These are phyloP conservation scores for Cephonodes hylas DNA, from an alignment of 2,888 invertebrate species.

Conservation along the genomic window DNA sequence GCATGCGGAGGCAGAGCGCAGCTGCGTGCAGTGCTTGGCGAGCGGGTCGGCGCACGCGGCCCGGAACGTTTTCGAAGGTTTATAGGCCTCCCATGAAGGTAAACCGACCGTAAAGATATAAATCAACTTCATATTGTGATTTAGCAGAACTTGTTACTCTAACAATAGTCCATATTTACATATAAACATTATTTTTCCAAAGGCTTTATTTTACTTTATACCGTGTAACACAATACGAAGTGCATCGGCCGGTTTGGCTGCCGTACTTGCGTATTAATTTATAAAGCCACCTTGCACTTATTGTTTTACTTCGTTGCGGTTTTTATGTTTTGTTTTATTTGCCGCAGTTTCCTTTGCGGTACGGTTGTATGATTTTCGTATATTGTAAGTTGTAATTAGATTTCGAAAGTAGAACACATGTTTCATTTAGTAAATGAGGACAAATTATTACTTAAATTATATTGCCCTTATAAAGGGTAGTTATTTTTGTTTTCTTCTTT, in stretches of 20 bases:
- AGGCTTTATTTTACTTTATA: conserved; percentile 55
- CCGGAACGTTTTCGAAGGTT: conserved; percentile 41
- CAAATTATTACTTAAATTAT: background rate
- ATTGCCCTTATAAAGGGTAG: background rate
- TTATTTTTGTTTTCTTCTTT: background rate
- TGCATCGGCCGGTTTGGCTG: conserved; percentile 45
- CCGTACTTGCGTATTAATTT: conserved; percentile 58
- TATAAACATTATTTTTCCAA: conserved; percentile 71
- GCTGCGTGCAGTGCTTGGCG: background rate
- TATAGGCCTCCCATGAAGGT: conserved; percentile 76
- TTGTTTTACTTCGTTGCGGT: conserved; percentile 27
- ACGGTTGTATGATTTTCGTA: conserved; percentile 3
- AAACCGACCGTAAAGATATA: conserved; percentile 78
- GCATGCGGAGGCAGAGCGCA: background rate
- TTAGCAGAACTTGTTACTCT: conserved; percentile 84
- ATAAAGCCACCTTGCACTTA: conserved; percentile 40
- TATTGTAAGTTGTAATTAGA: background rate
- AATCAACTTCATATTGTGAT: conserved; percentile 81
- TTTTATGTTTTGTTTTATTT: conserved; percentile 35
- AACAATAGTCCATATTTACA: conserved; percentile 83
- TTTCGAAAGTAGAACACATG: background rate
- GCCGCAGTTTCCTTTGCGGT: conserved; percentile 32
- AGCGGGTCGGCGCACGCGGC: background rate
- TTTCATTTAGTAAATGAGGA: background rate
- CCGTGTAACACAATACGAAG: conserved; percentile 54